Percentiles rank a stretch among this genome's conserved stretches.
These are phyloP conservation scores for Saccostrea echinata DNA, from an alignment of 1,140 invertebrate genomes.

Conservation along the genomic window DNA sequence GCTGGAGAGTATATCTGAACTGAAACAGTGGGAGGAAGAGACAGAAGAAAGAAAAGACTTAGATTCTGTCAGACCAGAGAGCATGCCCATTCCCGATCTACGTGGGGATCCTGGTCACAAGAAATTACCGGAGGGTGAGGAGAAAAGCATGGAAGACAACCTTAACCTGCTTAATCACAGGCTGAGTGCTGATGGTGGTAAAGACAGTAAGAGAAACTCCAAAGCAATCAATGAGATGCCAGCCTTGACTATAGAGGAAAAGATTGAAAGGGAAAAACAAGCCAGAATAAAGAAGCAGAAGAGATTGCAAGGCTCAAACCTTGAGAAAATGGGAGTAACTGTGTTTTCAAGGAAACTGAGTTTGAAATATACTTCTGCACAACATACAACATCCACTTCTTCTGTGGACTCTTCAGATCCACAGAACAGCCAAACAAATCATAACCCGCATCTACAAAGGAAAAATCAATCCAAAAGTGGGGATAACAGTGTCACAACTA, in stretches of 20 bases:
- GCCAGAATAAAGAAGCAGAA: slow-evolving; percentile 41
- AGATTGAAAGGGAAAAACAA: slow-evolving; percentile 35
- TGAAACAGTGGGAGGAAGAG: slow-evolving; percentile 61
- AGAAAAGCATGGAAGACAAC: slow-evolving; percentile 28
- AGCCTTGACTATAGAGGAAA: slow-evolving; percentile 6
- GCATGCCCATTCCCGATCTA: slow-evolving; percentile 7
- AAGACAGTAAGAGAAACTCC: not conserved
- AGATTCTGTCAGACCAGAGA: slow-evolving; percentile 5
- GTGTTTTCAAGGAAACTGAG: not conserved
- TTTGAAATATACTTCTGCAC: not conserved
- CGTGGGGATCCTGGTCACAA: slow-evolving; percentile 4
- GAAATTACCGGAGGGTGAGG: slow-evolving; percentile 2
- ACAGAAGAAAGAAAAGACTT: slow-evolving; percentile 1
- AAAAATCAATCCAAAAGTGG: not conserved
- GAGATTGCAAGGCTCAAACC: slow-evolving; percentile 36
- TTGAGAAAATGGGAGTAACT: slow-evolving; percentile 44
- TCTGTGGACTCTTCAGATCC: not conserved
- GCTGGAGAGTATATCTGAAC: slow-evolving; percentile 65
- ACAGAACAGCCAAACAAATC: slow-evolving; percentile 11
- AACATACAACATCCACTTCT: not conserved
- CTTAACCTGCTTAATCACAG: slow-evolving; percentile 34
- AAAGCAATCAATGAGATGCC: not conserved
- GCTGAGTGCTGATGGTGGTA: not conserved
- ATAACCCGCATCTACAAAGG: not conserved
- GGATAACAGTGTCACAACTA: not conserved